Conservation (phyloP, 2,113 vertebrate species). For the Halcyon malimbica region DNA sequence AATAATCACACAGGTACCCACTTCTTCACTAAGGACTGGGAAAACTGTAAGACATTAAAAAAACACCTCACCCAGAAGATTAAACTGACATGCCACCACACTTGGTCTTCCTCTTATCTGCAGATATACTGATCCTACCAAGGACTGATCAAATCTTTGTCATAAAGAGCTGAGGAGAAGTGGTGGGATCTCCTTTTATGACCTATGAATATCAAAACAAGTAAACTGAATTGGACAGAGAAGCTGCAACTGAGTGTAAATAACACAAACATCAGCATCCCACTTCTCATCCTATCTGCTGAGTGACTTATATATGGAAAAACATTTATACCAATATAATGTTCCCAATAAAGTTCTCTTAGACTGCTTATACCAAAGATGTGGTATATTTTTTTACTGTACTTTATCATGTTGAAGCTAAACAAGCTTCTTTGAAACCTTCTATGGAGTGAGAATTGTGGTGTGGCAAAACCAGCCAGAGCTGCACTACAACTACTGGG, state of each 20-base stretch:
- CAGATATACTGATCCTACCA: background rate
- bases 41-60: background rate
- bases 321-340: background rate
- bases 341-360: background rate
- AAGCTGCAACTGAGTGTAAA: background rate
- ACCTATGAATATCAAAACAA: background rate
- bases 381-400: background rate
- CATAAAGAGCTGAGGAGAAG: background rate
- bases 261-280: background rate
- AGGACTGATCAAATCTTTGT: background rate
- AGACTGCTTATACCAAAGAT: background rate
- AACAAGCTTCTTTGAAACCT: background rate
- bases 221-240: background rate
- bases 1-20: background rate
- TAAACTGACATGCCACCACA: background rate
- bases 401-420: background rate
- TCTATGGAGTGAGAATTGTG: background rate
- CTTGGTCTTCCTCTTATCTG: background rate
- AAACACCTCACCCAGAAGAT: background rate
- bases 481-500: background rate
- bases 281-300: background rate
- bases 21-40: background rate
- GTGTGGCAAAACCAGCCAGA: background rate
- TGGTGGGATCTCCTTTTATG: background rate
- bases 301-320: background rate